phyloP scores from a whole-genome alignment of 2,888 invertebrate genomes.

The Rotaria socialis region DNA sequence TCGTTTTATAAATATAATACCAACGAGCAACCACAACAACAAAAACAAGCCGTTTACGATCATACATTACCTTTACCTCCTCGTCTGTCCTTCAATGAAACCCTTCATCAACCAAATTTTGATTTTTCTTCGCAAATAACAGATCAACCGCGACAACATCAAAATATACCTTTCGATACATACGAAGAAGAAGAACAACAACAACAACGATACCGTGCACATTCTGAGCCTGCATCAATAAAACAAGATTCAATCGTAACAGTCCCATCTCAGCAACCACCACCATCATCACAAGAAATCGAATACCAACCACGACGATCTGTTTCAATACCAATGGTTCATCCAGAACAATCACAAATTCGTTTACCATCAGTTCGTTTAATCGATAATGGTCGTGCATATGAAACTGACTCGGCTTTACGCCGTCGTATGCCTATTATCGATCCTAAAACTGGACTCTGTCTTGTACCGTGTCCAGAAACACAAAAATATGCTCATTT shows the following conservation, averaged over 20 bases:
- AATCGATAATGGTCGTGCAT: conserved; percentile 12
- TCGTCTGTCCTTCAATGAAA: not conserved
- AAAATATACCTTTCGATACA: not conserved
- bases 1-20: not conserved
- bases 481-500: not conserved
- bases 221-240: not conserved
- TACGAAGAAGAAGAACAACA: not conserved
- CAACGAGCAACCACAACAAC: not conserved
- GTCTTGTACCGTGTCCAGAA: conserved; percentile 4
- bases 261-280: not conserved
- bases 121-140: not conserved
- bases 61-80: not conserved
- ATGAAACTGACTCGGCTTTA: not conserved
- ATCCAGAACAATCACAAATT: not conserved
- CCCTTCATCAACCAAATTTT: not conserved
- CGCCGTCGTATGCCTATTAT: not conserved
- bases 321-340: not conserved
- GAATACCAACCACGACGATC: not conserved
- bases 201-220: not conserved
- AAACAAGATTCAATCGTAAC: not conserved
- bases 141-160: not conserved
- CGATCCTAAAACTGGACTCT: not conserved
- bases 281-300: not conserved
- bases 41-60: not conserved
- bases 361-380: not conserved